Evolutionary conservation across 2,888 invertebrate species (phyloP), one percentile per base, ranked within the genome.

Genomic region (Hyppa rectilinea): DNA sequence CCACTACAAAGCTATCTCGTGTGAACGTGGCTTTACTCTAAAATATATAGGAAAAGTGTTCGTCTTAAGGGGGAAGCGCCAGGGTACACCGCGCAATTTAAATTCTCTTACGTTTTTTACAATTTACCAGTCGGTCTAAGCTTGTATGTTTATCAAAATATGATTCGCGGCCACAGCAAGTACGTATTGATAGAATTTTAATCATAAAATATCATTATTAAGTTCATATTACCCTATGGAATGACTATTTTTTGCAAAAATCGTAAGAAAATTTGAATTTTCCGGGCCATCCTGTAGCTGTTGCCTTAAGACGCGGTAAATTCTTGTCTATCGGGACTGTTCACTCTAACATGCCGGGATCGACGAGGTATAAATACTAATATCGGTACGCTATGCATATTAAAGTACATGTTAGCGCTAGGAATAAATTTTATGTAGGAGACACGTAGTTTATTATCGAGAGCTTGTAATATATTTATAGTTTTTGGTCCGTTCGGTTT

Each of bases 251-350:
- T n/a, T n/a, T n/a, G n/a, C n/a, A n/a, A n/a, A n/a, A n/a, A n/a
- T n/a, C n/a, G n/a, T n/a, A n/a, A n/a, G n/a, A n/a, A n/a, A n/a
- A n/a, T n/a, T n/a, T n/a, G n/a, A n/a, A n/a, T n/a, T n/a, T n/a
- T n/a, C n/a, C n/a, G n/a, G n/a, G n/a, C n/a, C n/a, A n/a, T n/a
- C n/a, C n/a, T n/a, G n/a, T n/a, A n/a, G n/a, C n/a, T n/a, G n/a
- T n/a, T n/a, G n/a, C n/a, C n/a, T n/a, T n/a, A 75, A 83, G 84
- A 84, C 78, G 81, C 78, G 74, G 81, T 75, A 82, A 85, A 84
- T 86, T 83, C 77, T 68, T 80, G 82, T 78, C 85, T 84, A 87
- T 85, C 71, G 81, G 68, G 78, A 81, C 72, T 65, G 71, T 78
- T 76, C 78, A 74, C 70, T 82, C 80, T 81, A 78, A 79, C 79